Evolutionary conservation across 2,113 vertebrate species (phyloP), one percentile per base, ranked within the genome.

Genomic region (Chinchilla lanigera): DNA sequence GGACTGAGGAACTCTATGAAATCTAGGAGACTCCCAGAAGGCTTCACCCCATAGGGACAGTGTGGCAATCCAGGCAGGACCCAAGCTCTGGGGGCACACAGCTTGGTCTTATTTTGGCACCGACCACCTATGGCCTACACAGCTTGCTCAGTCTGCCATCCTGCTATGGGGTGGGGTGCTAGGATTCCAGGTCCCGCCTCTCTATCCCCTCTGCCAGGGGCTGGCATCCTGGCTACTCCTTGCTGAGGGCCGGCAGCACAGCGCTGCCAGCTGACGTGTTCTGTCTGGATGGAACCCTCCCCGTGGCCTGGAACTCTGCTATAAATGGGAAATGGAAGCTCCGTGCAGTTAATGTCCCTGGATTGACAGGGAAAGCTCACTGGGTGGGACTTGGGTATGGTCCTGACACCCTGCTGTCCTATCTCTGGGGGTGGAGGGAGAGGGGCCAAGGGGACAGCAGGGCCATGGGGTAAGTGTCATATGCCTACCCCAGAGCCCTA

Each of bases 401-500:
- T 52, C 56, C 88, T 38, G 75, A 38, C 35, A 26, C 28, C 26
- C 5, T 1, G 33, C 4, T 41, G 65, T 35, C 65, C 73, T 86
- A 90, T 41, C 75, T 50, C 81, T 54, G 24, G 24, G 3, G 14
- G 54, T 41, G 19, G 9, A n/a, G 35, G 73, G 41, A 38, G 63
- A 89, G 50, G 12, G 77, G 13, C 4, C 19, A 1, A 65, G 1
- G 14, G 87, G n/a, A 6, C 30, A 87, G n/a, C 33, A 38, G 19
- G 38, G 19, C 5, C 73, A 0, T 19, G 19, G 9, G n/a, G 9
- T 3, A 0, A 65, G 19, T 58, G 17, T 52, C 63, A 22, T 1
- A 17, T 17, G 17, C 10, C 26, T 28, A 2, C 52, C 52, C 41
- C 54, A 54, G 44, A 24, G 41, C 56, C 65, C 91, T 75, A 56